Percentiles rank a stretch among this genome's conserved stretches.
These are phyloP conservation scores for Pelobates cultripes DNA, from an alignment of 2,797 vertebrate genomes.

Conservation along the genomic window DNA sequence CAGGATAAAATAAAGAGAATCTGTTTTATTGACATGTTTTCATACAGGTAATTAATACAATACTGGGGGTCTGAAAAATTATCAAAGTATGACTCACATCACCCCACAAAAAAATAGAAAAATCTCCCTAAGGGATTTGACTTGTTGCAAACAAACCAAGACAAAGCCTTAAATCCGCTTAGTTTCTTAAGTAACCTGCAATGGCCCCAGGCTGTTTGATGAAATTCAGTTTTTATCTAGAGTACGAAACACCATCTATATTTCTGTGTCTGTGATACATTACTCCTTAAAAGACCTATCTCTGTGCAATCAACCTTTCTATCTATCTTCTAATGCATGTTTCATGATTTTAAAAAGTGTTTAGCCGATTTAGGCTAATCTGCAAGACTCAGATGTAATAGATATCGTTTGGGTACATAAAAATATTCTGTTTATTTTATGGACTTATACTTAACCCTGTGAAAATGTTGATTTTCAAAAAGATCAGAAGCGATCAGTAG, in stretches of 20 bases:
- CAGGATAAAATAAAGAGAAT: too few species aligned
- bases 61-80: too few species aligned
- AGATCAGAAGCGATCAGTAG: background rate
- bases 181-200: too few species aligned
- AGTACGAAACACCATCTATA: slow-evolving; percentile 16
- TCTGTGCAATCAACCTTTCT: background rate
- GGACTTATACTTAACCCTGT: background rate
- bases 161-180: too few species aligned
- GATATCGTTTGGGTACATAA: background rate
- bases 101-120: too few species aligned
- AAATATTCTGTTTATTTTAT: background rate
- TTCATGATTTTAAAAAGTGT: background rate
- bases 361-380: background rate
- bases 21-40: too few species aligned
- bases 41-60: too few species aligned
- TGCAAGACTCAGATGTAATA: background rate
- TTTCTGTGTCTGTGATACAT: slow-evolving; percentile 1
- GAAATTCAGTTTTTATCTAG: background rate
- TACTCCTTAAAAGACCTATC: background rate
- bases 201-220: background rate
- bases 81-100: too few species aligned
- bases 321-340: background rate
- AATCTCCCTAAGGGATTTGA: too few species aligned
- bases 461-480: background rate
- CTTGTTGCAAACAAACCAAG: too few species aligned